Conservation (phyloP, 2,888 invertebrate species). For the Leptogaster cylindrica region DNA sequence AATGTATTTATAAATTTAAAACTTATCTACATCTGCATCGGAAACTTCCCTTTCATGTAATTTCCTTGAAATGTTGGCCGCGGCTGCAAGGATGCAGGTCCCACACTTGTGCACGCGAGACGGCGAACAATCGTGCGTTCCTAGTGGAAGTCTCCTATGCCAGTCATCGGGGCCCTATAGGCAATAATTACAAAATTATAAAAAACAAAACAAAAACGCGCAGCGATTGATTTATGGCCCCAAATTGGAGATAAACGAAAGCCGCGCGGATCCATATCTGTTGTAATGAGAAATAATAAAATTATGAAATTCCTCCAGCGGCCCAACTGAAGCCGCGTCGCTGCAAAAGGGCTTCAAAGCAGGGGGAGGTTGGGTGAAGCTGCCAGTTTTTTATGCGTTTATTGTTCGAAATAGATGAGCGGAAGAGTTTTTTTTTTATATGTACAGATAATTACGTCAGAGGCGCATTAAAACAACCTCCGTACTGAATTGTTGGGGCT, state of each 20-base stretch:
- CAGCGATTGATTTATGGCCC: conserved; percentile 58
- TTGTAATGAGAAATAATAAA: conserved; percentile 38
- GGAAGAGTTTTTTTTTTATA: conserved; percentile 13
- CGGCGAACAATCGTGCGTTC: too few species aligned
- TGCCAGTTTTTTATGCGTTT: not conserved
- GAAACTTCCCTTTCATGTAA: too few species aligned
- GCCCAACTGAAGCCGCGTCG: not conserved
- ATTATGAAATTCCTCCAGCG: conserved; percentile 24
- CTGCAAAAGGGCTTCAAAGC: not conserved
- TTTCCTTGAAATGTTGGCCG: too few species aligned
- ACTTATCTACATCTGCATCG: too few species aligned
- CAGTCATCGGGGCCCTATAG: conserved; percentile 41
- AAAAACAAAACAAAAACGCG: too few species aligned
- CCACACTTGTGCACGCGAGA: too few species aligned
- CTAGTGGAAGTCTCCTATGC: too few species aligned
- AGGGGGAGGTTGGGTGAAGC: not conserved
- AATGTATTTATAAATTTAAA: too few species aligned
- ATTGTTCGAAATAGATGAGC: conserved; percentile 8
- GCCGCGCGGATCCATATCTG: conserved; percentile 13
- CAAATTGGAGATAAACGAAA: conserved; percentile 53
- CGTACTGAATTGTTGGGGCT: not conserved
- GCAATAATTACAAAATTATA: conserved; percentile 48
- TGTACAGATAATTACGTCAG: conserved; percentile 12
- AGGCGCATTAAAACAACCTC: conserved; percentile 13
- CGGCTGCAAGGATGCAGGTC: too few species aligned